Evolutionary conservation across 2,888 invertebrate genomes (phyloP).

Genomic region (Copidosoma aretas): DNA sequence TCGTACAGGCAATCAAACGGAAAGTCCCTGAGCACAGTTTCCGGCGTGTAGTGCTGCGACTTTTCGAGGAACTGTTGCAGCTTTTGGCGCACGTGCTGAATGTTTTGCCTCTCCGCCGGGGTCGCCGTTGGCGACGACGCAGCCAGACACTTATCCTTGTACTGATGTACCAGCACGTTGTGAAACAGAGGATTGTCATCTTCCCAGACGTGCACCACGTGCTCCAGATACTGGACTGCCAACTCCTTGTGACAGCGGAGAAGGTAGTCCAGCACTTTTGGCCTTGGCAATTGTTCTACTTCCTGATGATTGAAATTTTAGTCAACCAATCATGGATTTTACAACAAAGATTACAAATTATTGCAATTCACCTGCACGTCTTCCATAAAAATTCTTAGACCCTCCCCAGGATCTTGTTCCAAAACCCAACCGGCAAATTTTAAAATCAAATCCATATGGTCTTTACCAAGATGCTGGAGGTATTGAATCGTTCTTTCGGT

Average conservation of each 20-base stretch:
- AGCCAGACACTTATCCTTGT: slow-evolving; percentile 73
- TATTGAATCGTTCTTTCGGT: slow-evolving; percentile 87
- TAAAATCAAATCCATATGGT: slow-evolving; percentile 84
- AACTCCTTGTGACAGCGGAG: slow-evolving; percentile 79
- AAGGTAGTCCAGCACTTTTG: slow-evolving; percentile 87
- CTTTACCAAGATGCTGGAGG: slow-evolving; percentile 83
- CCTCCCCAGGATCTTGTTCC: slow-evolving; percentile 84
- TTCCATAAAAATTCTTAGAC: slow-evolving; percentile 72
- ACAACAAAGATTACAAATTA: not conserved
- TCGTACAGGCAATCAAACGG: slow-evolving; percentile 86
- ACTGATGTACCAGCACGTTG: slow-evolving; percentile 88
- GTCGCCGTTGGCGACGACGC: slow-evolving; percentile 56
- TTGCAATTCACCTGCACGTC: slow-evolving; percentile 53
- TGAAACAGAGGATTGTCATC: slow-evolving; percentile 87
- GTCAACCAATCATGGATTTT: not conserved
- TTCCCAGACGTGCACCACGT: slow-evolving; percentile 88
- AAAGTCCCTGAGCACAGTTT: slow-evolving; percentile 84
- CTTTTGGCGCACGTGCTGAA: slow-evolving; percentile 68
- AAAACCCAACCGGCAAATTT: slow-evolving; percentile 95
- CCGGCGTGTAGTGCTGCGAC: slow-evolving; percentile 83
- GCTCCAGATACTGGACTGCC: slow-evolving; percentile 93
- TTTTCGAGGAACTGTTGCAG: slow-evolving; percentile 81
- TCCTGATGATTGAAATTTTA: slow-evolving; percentile 65
- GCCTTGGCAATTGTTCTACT: slow-evolving; percentile 87
- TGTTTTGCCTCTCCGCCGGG: slow-evolving; percentile 63